Evolutionary conservation across 1,140 invertebrate species (phyloP).

Genomic region (Cotesia typhae): DNA sequence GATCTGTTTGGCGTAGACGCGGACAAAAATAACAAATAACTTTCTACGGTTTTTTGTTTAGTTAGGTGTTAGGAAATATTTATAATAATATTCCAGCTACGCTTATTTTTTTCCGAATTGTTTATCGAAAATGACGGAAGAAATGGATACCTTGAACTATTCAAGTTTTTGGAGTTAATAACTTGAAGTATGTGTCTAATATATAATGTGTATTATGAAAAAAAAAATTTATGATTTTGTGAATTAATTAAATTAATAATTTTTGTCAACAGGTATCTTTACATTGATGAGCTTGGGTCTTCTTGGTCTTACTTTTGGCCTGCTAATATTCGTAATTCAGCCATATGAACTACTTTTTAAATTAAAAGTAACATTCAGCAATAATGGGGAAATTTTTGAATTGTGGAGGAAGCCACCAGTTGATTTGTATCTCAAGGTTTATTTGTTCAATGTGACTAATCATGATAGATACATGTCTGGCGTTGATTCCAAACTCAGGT

Average conservation of each 20-base stretch:
- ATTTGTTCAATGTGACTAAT: conserved; percentile 90
- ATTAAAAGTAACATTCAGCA: conserved; percentile 77
- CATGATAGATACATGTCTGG: conserved; percentile 79
- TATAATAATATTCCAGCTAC: too few species aligned
- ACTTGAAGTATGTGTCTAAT: too few species aligned
- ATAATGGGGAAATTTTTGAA: conserved; percentile 83
- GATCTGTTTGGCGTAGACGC: too few species aligned
- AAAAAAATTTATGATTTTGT: too few species aligned
- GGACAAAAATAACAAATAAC: too few species aligned
- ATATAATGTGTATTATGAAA: too few species aligned
- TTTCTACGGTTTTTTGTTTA: too few species aligned
- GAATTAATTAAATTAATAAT: background rate
- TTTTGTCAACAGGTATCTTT: conserved; percentile 71
- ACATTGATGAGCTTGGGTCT: conserved; percentile 73
- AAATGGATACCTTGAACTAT: too few species aligned
- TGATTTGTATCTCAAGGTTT: conserved; percentile 84
- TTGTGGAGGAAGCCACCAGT: conserved; percentile 86
- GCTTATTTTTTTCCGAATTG: too few species aligned
- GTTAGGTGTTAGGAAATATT: too few species aligned
- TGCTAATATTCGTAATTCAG: conserved; percentile 70
- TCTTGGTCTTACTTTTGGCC: conserved; percentile 70
- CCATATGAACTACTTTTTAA: conserved; percentile 79
- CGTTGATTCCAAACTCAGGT: conserved; percentile 73
- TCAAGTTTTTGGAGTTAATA: too few species aligned
- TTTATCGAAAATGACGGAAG: too few species aligned